Percentiles rank a stretch among this genome's conserved stretches.
Evolutionary conservation across 2,888 invertebrate species (phyloP).

Genomic region (Dolichomitus sp.): DNA sequence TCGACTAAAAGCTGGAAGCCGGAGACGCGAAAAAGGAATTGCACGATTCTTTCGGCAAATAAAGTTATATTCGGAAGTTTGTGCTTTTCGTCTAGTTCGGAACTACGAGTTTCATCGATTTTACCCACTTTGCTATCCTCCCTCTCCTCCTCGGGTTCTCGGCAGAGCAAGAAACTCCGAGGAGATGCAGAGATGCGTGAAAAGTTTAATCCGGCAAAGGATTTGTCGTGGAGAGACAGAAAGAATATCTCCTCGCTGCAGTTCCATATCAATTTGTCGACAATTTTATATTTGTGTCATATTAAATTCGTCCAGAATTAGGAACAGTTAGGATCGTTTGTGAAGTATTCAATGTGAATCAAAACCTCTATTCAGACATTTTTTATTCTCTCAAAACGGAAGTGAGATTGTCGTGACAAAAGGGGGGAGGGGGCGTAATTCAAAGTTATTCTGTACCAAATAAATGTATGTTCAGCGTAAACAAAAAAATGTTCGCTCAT

Average conservation of each 20-base stretch:
- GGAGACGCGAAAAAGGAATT: neutral
- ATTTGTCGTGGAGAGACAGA: slow-evolving; percentile 23
- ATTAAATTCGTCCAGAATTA: slow-evolving; percentile 31
- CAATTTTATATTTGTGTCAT: slow-evolving; percentile 40
- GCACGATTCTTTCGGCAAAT: slow-evolving; percentile 1
- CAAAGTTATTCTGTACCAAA: no score
- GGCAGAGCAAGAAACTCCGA: slow-evolving; percentile 11
- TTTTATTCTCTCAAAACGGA: neutral
- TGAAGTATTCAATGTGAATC: neutral
- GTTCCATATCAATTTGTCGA: slow-evolving; percentile 35
- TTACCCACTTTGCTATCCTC: slow-evolving; percentile 48
- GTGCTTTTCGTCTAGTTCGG: slow-evolving; percentile 15
- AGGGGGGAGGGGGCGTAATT: no score
- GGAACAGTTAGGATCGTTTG: slow-evolving; percentile 10
- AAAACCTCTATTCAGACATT: neutral
- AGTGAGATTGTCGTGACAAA: no score
- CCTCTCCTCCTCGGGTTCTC: neutral
- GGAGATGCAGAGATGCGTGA: slow-evolving; percentile 57
- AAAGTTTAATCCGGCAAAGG: slow-evolving; percentile 58
- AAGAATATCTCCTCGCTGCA: slow-evolving; percentile 50
- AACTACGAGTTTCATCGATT: slow-evolving; percentile 39
- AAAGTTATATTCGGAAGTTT: slow-evolving; percentile 17
- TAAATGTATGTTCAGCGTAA: no score
- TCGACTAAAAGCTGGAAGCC: neutral
- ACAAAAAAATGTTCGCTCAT: no score